Evolutionary conservation across 1,140 invertebrate species (phyloP).

Genomic region (Anoplolepis gracilipes): DNA sequence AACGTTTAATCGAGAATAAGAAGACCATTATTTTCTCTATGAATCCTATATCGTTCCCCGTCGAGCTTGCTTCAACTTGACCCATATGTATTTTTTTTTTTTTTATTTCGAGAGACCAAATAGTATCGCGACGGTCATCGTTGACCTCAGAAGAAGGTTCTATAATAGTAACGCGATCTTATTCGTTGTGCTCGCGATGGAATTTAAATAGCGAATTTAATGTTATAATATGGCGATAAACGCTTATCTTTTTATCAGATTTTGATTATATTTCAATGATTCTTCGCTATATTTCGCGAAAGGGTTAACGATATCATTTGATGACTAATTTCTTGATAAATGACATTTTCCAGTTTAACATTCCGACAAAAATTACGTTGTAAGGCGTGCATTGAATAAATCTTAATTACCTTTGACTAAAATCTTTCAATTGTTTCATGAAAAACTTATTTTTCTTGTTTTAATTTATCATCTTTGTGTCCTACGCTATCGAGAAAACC

Average conservation of each 20-base stretch:
- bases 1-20: constrained; percentile 33
- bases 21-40: constrained; percentile 4
- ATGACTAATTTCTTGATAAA: neutral
- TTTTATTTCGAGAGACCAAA: neutral
- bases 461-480: neutral
- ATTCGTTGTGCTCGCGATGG: neutral
- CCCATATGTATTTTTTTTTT: neutral
- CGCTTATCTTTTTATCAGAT: neutral
- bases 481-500: neutral
- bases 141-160: constrained; percentile 2
- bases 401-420: neutral
- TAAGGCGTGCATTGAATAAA: neutral
- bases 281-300: neutral
- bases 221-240: neutral
- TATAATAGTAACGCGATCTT: neutral
- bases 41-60: neutral
- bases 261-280: neutral
- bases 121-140: neutral
- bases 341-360: neutral
- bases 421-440: constrained; percentile 4
- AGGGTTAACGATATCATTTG: neutral
- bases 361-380: neutral
- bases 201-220: constrained; percentile 2
- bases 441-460: constrained; percentile 3
- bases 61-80: neutral